Conservation (phyloP, 2,888 invertebrate genomes). For the Nasonia oneida region DNA sequence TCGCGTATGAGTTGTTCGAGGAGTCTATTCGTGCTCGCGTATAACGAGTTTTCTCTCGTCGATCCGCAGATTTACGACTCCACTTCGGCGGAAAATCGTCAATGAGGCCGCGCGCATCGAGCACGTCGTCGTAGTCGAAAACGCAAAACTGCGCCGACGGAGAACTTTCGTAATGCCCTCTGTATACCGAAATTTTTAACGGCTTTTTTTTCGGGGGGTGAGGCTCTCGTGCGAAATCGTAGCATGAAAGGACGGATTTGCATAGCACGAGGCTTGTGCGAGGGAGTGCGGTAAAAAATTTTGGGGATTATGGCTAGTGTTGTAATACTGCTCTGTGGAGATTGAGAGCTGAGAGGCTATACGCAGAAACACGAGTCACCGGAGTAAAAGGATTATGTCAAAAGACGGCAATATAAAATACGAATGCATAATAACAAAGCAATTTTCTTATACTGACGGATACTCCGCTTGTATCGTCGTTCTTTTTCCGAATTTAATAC, state of each 20-base stretch:
- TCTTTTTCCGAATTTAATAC: neutral
- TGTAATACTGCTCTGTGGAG: neutral
- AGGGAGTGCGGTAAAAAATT: neutral
- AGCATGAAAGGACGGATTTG: neutral
- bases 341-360: neutral
- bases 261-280: neutral
- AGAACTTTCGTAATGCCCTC: conserved; percentile 5
- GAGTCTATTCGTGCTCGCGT: neutral
- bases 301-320: conserved; percentile 3
- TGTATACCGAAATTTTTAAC: neutral
- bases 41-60: conserved; percentile 45
- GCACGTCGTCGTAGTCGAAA: neutral
- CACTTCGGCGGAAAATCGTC: conserved; percentile 3
- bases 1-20: neutral
- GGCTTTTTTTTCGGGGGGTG: neutral
- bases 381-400: neutral
- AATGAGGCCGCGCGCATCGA: neutral
- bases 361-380: neutral
- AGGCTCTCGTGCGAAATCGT: neutral
- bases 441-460: neutral
- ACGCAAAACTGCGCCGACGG: neutral
- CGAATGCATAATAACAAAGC: neutral
- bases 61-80: conserved; percentile 39
- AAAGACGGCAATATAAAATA: neutral
- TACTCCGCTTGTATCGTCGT: too few relatives aligned